phyloP scores from a whole-genome alignment of 2,888 invertebrate species.

The Cryptocephalus primarius region DNA sequence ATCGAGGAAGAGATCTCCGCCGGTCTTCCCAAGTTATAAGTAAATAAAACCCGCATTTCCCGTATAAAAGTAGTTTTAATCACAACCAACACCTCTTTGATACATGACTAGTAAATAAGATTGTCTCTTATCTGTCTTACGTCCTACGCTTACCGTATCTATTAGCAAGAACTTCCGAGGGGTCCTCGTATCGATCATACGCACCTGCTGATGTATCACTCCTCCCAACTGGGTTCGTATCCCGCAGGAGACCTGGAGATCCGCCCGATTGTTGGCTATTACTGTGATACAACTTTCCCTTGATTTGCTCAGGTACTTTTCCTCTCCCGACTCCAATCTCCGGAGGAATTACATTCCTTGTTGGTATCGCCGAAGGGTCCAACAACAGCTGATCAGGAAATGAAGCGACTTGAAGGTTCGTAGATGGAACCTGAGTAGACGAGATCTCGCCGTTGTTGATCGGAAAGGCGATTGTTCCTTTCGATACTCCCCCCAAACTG shows the following conservation, averaged over 20 bases:
- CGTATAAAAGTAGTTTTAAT: no score
- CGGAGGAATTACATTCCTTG: conserved; percentile 14
- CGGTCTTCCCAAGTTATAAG: conserved; percentile 24
- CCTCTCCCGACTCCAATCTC: conserved; percentile 7
- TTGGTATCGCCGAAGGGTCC: conserved; percentile 6
- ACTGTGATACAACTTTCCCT: not conserved
- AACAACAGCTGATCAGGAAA: not conserved
- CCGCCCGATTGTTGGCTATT: not conserved
- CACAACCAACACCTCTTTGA: conserved; percentile 4
- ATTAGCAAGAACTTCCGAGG: conserved; percentile 7
- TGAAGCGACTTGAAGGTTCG: not conserved
- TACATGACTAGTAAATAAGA: conserved; percentile 3
- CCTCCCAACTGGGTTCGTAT: conserved; percentile 6
- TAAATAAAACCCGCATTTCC: no score
- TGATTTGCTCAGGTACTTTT: no score
- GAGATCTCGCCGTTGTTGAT: not conserved
- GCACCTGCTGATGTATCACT: not conserved
- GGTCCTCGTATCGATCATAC: conserved; percentile 4
- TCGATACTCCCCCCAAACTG: no score
- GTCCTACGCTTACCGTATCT: conserved; percentile 11
- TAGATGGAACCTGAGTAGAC: no score
- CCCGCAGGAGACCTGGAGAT: conserved; percentile 3
- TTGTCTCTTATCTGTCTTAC: not conserved
- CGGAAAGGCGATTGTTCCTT: not conserved
- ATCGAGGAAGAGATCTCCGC: conserved; percentile 61